phyloP scores from a whole-genome alignment of 2,888 invertebrate species.

The Polyploca ridens region DNA sequence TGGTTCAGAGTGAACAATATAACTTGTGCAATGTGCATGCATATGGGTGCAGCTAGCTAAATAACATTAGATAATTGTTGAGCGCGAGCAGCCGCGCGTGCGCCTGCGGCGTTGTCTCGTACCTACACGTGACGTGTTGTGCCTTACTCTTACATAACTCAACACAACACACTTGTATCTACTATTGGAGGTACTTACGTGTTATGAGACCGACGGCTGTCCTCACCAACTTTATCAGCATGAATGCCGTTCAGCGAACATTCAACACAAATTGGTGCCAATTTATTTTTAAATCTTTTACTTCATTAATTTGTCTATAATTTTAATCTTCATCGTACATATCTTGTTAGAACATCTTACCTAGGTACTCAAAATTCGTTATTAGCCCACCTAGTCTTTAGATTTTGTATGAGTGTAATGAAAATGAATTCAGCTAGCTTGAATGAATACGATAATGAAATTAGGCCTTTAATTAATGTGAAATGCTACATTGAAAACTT shows the following conservation, averaged over 20 bases:
- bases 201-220: background rate
- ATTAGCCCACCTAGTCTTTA: slow-evolving; percentile 83
- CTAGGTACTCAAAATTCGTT: slow-evolving; percentile 61
- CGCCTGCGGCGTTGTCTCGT: background rate
- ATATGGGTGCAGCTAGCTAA: slow-evolving; percentile 66
- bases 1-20: slow-evolving; percentile 54
- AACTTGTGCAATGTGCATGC: slow-evolving; percentile 52
- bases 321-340: slow-evolving; percentile 25
- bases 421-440: slow-evolving; percentile 65
- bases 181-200: background rate
- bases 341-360: slow-evolving; percentile 46
- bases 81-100: slow-evolving; percentile 15
- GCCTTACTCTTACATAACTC: background rate
- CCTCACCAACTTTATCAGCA: background rate
- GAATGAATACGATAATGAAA: slow-evolving; percentile 64
- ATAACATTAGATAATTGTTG: slow-evolving; percentile 51
- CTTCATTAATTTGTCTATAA: slow-evolving; percentile 14
- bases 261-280: slow-evolving; percentile 49
- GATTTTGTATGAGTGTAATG: slow-evolving; percentile 61
- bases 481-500: slow-evolving; percentile 84
- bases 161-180: background rate
- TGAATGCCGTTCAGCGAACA: background rate
- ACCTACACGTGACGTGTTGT: background rate
- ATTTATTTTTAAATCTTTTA: slow-evolving; percentile 27
- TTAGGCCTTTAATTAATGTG: slow-evolving; percentile 64